Base-by-base conservation (phyloP, 2,888 invertebrate genomes). In the Hylaea fasciaria region DNA sequence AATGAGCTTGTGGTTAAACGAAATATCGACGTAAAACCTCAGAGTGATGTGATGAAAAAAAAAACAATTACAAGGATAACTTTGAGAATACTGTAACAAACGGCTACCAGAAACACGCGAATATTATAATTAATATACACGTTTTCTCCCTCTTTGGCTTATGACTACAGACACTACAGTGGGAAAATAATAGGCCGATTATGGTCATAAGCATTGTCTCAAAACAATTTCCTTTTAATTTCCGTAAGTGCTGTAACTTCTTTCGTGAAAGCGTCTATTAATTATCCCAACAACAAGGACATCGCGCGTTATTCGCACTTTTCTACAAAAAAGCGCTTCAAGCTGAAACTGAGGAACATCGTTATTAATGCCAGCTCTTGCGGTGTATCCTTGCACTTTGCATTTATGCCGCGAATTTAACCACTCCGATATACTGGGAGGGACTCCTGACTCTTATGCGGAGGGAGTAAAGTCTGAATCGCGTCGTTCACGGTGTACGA, bases 321-420 rank as follows among this genome's bases (percentile, higher is more conserved):
- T 43, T n/a, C 28, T 13, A 49, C 16, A 47, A 55, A 45, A 37
- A 37, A 44, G 7, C 51, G 51, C 55, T 60, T 55, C 28, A 22
- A 47, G 43, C 46, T 32, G 45, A 55, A 54, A 57, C 55, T 43
- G 55, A 47, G 48, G 46, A 54, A 62, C 63, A 66, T 68, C 57
- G 57, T 72, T 73, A 75, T 80, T 81, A 84, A 83, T 79, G 83
- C 79, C 74, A 62, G 77, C 78, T 83, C 81, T 81, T 81, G 80
- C 78, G 70, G 68, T 52, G 68, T 78, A 79, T 82, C 77, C 78
- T 78, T 83, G 84, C 83, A 83, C 78, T 87, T 88, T 83, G 82
- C 83, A 86, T 86, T 84, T 79, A 81, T 77, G 76, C 68, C 70
- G 68, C 69, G 74, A 77, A 83, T 82, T 81, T 76, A 77, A 74